These are phyloP conservation scores for Gallinago media DNA, from an alignment of 2,113 vertebrate genomes.

Conservation along the genomic window DNA sequence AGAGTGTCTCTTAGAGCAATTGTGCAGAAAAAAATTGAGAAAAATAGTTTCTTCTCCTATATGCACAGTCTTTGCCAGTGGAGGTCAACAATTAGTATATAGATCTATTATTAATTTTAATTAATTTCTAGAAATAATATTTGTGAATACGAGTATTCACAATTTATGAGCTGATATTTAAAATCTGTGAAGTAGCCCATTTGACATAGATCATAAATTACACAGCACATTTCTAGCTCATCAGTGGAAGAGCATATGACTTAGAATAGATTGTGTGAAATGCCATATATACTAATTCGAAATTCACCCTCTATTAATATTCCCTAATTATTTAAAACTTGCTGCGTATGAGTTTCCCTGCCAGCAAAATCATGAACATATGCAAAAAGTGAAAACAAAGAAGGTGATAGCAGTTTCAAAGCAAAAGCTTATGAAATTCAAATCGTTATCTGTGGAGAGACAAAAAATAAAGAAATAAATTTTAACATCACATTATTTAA, in stretches of 20 bases:
- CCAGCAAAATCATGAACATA: background rate
- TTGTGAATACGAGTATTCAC: conserved; percentile 25
- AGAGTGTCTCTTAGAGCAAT: background rate
- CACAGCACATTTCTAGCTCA: background rate
- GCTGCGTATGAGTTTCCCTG: background rate
- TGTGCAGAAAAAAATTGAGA: background rate
- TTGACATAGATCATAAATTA: conserved; percentile 37
- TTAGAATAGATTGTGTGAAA: conserved; percentile 34
- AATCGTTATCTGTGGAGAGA: background rate
- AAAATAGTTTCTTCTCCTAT: background rate
- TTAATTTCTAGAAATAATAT: conserved; percentile 40
- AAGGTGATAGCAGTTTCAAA: background rate
- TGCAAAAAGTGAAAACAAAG: background rate
- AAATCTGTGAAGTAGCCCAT: background rate
- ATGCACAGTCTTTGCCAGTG: background rate
- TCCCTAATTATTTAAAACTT: conserved; percentile 36
- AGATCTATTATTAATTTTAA: conserved; percentile 8
- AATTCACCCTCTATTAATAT: conserved; percentile 44
- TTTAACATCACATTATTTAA: background rate
- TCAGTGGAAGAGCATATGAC: background rate
- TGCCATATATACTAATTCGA: background rate
- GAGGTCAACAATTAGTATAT: conserved; percentile 23
- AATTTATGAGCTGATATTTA: conserved; percentile 21
- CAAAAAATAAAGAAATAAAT: background rate
- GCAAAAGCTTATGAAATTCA: conserved; percentile 15